Percentiles rank a stretch among this genome's conserved stretches.
These are phyloP conservation scores for Platygyra sinensis DNA, from an alignment of 64 coral and sea anemone species.

Conservation along the genomic window DNA sequence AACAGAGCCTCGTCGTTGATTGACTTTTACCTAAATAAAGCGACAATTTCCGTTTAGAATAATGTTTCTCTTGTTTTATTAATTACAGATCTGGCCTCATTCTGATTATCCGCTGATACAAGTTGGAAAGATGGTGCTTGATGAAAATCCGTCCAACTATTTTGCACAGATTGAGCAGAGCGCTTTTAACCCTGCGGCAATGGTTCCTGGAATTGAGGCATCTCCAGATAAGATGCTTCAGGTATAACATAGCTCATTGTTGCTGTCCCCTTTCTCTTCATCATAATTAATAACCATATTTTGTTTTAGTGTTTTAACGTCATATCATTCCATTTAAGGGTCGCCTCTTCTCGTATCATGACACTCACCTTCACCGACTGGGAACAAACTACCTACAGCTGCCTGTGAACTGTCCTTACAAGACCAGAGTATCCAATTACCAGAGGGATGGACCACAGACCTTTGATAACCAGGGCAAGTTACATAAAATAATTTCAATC, in stretches of 20 bases:
- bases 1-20: too few species aligned
- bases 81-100: conserved; percentile 83
- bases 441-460: conserved; percentile 94
- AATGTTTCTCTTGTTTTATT: background rate
- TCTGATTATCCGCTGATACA: conserved; percentile 73
- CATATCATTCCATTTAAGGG: conserved; percentile 37
- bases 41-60: too few species aligned
- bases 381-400: conserved; percentile 91
- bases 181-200: conserved; percentile 82
- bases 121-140: conserved; percentile 84
- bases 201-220: conserved; percentile 91
- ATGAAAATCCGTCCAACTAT: conserved; percentile 85
- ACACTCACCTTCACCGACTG: conserved; percentile 90
- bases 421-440: conserved; percentile 65
- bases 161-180: conserved; percentile 97
- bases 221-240: conserved; percentile 98
- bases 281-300: too few species aligned
- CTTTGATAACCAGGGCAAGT: conserved; percentile 81
- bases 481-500: background rate
- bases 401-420: conserved; percentile 93
- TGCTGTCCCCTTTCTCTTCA: too few species aligned
- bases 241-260: conserved; percentile 2
- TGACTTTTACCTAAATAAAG: too few species aligned
- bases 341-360: conserved; percentile 94
- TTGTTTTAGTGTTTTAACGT: too few species aligned